A percentile compares a stretch with the other conserved stretches of the same genome.
phyloP scores from a whole-genome alignment of 2,113 vertebrate species.

The Ceyx margarethae region DNA sequence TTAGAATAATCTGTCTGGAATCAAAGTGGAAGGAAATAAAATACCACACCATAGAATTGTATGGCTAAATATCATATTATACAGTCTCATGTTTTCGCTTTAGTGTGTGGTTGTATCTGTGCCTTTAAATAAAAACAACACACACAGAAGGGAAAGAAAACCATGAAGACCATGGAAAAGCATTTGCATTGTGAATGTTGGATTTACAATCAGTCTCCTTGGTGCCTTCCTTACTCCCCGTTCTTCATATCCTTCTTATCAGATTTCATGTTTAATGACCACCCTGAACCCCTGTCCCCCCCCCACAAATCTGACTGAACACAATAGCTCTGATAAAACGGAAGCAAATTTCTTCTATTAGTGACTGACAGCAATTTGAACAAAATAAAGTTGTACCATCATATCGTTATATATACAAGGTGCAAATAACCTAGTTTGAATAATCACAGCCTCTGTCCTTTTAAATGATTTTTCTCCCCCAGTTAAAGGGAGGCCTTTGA shows the following conservation, averaged over 20 bases:
- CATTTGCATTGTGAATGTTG: constrained; percentile 78
- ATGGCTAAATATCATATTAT: constrained; percentile 63
- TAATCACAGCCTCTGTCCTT: constrained; percentile 94
- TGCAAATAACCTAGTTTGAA: constrained; percentile 95
- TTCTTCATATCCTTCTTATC: constrained; percentile 88
- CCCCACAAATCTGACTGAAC: constrained; percentile 73
- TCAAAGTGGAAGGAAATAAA: constrained; percentile 74
- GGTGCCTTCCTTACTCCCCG: constrained; percentile 73
- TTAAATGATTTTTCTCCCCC: constrained; percentile 93
- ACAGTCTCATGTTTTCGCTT: not conserved
- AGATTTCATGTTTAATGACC: constrained; percentile 85
- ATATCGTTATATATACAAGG: constrained; percentile 85
- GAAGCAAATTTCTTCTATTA: constrained; percentile 92
- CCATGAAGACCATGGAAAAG: not conserved
- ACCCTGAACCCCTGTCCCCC: constrained; percentile 54
- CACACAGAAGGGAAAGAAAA: not conserved
- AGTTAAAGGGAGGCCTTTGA: constrained; percentile 93
- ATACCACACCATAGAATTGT: constrained; percentile 36
- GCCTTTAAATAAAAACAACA: constrained; percentile 44
- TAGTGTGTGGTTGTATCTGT: not conserved
- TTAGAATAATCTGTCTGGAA: constrained; percentile 70
- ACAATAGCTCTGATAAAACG: constrained; percentile 89
- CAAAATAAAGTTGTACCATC: constrained; percentile 94
- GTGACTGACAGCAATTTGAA: constrained; percentile 93
- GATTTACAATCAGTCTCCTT: constrained; percentile 73